Evolutionary conservation across 2,888 invertebrate genomes (phyloP).

Genomic region (Watsonalla cultraria): DNA sequence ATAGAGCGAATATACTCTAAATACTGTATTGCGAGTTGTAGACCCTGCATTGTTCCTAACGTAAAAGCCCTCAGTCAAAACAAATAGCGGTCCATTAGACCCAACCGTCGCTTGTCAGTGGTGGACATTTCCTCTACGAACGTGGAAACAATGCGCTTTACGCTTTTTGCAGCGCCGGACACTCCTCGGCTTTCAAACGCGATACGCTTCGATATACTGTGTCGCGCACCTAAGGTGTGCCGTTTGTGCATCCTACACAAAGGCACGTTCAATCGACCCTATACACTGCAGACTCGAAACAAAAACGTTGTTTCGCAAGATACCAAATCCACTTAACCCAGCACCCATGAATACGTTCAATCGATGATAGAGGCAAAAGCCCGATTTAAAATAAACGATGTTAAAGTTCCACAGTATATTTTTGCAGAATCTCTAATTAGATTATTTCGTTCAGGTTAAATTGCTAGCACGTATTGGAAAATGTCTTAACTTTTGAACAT

Average conservation of each 20-base stretch:
- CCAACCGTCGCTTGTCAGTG: constrained; percentile 47
- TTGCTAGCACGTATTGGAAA: constrained; percentile 37
- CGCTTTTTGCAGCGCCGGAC: constrained; percentile 60
- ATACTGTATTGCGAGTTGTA: neutral
- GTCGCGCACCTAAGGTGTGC: constrained; percentile 35
- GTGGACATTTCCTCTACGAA: constrained; percentile 51
- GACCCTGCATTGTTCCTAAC: constrained; percentile 26
- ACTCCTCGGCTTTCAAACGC: constrained; percentile 53
- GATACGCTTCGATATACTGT: constrained; percentile 52
- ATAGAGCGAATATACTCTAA: neutral
- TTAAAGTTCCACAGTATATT: constrained; percentile 28
- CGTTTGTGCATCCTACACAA: constrained; percentile 39
- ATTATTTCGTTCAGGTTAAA: constrained; percentile 33
- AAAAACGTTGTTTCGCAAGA: constrained; percentile 18
- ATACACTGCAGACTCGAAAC: constrained; percentile 18
- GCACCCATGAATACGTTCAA: neutral
- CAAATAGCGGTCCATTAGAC: constrained; percentile 64
- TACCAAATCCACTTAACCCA: neutral
- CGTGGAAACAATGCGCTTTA: constrained; percentile 64
- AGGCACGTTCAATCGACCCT: constrained; percentile 28
- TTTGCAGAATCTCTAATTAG: constrained; percentile 38
- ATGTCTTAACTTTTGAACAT: constrained; percentile 27
- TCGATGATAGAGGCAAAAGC: neutral
- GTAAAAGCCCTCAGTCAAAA: constrained; percentile 49
- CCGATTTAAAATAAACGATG: too few relatives aligned